phyloP scores from a whole-genome alignment of 2,797 vertebrate species.

The Halcyon leucocephala region DNA sequence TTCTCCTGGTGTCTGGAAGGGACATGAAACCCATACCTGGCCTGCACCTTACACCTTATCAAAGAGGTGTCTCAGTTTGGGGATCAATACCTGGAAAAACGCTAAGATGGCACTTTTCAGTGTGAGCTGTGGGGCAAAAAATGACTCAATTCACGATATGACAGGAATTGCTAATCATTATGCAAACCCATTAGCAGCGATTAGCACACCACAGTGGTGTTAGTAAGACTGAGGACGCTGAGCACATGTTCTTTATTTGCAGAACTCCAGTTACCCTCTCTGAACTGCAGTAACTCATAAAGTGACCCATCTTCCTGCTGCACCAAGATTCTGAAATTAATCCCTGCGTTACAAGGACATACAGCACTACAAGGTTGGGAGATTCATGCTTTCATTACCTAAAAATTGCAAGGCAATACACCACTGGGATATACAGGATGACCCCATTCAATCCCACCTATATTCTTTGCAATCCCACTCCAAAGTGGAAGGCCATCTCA shows the following conservation, averaged over 20 bases:
- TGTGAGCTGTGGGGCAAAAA: neutral
- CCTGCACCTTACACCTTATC: neutral
- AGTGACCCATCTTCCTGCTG: neutral
- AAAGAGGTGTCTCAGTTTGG: neutral
- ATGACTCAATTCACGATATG: neutral
- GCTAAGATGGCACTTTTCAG: neutral
- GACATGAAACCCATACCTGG: neutral
- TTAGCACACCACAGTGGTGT: neutral
- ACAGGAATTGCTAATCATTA: neutral
- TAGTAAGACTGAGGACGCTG: neutral
- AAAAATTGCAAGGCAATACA: neutral
- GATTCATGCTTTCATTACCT: neutral
- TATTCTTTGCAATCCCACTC: neutral
- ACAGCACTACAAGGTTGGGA: neutral
- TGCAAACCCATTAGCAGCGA: neutral
- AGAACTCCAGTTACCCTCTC: neutral
- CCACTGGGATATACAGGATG: neutral
- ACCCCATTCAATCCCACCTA: neutral
- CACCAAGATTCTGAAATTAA: neutral
- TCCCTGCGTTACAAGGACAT: accelerated
- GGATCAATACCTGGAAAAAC: neutral
- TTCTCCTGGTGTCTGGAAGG: neutral
- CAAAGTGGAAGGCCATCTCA: neutral
- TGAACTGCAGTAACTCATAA: neutral
- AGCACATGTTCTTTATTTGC: neutral